Base-by-base conservation (phyloP, 2,113 vertebrate genomes). In the Elephantulus edwardii region DNA sequence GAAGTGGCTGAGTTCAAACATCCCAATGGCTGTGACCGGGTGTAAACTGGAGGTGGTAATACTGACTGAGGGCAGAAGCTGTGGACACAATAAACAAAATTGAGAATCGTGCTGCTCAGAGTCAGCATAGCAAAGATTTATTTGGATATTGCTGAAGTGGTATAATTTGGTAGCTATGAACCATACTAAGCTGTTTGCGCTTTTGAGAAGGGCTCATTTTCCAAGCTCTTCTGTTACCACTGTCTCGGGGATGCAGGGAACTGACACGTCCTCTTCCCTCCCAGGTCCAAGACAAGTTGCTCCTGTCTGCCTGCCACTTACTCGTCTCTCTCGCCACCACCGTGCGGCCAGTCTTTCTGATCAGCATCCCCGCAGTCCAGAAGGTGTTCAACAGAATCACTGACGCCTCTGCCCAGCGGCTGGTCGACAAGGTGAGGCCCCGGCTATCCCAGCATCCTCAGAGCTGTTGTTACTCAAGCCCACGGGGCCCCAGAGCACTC, bases 251-350 rank as follows among this genome's bases (percentile, higher is more conserved):
- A 4, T n/a, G 0, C 1, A 3, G 42, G 56, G 33, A 87, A 17
- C 52, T 20, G 35, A 19, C 62, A 7, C 20, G 64, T 50, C 46
- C 8, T 28, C 17, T 33, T 28, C 68, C 2, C 64, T 14, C 77
- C 66, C 96, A 99, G 99, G 99, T 99, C 97, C 99, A 99, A 58
- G 99, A 99, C 89, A 99, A 99, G 97, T 88, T 99, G 95, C 97
- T 99, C 91, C 97, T 99, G 4, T 99, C 99, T 9, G 98, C 99
- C 0, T 99, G 99, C 94, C 99, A 99, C 96, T 96, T 99, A 62
- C 97, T 99, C 70, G 98, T 99, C 84, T 99, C 99, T 33, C 96
- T 99, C 83, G 98, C 99, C 48, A 99, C 99, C 44, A 99, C 99
- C 0, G 99, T 99, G 91, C 98, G 99, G n/a, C 99, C 99, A 0